Base-by-base conservation (phyloP, 2,888 invertebrate species). In the Temnothorax rugatulus region DNA sequence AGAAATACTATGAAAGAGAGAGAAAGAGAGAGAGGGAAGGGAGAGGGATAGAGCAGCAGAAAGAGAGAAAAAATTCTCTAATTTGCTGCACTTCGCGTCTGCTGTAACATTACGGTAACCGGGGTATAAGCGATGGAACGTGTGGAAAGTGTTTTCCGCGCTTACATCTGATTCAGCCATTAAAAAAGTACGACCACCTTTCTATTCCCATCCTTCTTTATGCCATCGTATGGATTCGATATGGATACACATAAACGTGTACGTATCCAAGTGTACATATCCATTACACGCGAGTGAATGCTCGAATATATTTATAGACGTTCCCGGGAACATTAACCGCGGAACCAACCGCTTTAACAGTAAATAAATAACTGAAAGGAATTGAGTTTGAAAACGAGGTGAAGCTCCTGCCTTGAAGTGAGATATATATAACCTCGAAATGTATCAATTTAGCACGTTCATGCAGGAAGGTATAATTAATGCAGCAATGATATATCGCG, bases 61-160 rank as follows among this genome's bases (percentile, higher is more conserved):
- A 71, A 68, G 64, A 13, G 29, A 50, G 57, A 75, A 75, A 75
- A 73, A 83, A 76, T 47, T 38, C 21, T 71, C 64, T 84, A 87
- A 82, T 87, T 87, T 63, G 38, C 59, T 54, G 47, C 54, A 77
- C 47, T 47, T 63, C 54, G 41, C 54, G 52, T 75, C 38, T 47
- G 61, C 52, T 59, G 64, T 59, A 86, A 88, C 81, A 81, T 82
- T 59, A 47, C 63, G 11, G 21, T 68, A 76, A 82, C 81, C 76
- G 47, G 82, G 47, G 59, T 79, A 50, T 74, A 84, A 66, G 52
- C 21, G 29, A 64, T 54, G 25, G 47, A 47, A 18, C 82, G 61
- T 47, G 18, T 18, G 47, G n/a, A 63, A 59, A 50, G 38, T 63
- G 61, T 75, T 47, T 50, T 44, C 57, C 59, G 41, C 61, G 34